Base-by-base conservation (phyloP, 2,888 invertebrate species). In the Agonum fuliginosum region DNA sequence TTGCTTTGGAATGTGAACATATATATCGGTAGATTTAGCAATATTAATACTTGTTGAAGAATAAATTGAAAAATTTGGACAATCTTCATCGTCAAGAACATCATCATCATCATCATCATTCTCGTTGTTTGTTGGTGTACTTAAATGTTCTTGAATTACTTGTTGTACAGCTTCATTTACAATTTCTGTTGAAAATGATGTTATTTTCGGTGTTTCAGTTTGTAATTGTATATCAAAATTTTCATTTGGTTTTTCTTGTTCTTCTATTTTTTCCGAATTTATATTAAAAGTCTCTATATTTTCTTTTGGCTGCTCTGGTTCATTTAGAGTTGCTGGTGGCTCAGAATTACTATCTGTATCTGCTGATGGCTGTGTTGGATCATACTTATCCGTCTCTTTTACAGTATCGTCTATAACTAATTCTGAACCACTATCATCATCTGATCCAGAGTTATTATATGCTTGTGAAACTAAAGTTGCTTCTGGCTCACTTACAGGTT, bases 61-160 rank as follows among this genome's bases (percentile, higher is more conserved):
- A 86, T 95, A 95, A 80, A 95, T 93, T 8, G 93, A 93, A 85
- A 95, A 95, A 86, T 95, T 95, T 2, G 95, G 95, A 85, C 95
- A 95, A 81, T 93, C 94, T 0, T 93, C 93, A 79, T 90, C 89
- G 0, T 88, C 88, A 78, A 88, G 88, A 73, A 91, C 91, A 14
- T 90, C 90, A 1, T 89, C 86, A 8, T 86, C 86, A 8, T 77
- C 70, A 20, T 22, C 12, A 41, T 37, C 17, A 19, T 30, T 14
- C 19, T 12, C n/a, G 19, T 17, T 24, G n/a, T 34, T 79, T 30
- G 84, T 81, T 37, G 81, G 81, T n/a, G 85, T 82, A n/a, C 86
- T 81, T 67, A 87, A 83, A 81, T 88, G 88, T 80, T 88, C 87
- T 22, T 83, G 83, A 78, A 89, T 82, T 75, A 86, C 88, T 78